Base-by-base conservation (phyloP, 2,888 invertebrate genomes). In the Dicyrtoma fusca region DNA sequence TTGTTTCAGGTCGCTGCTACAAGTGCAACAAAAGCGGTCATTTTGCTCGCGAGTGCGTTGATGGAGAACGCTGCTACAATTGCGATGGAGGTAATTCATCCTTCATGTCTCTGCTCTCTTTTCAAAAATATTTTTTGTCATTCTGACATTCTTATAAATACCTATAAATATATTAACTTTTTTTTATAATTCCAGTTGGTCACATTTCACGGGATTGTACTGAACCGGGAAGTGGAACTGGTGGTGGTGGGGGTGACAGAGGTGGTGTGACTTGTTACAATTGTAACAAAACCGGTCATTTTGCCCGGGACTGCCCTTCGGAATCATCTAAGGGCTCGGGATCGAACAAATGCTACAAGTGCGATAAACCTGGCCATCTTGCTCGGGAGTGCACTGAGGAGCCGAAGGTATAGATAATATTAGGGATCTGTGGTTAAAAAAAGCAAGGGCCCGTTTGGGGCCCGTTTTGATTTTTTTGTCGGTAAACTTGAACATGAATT, bases 231-330 rank as follows among this genome's bases (percentile, higher is more conserved):
- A 47, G 23, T 21, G 71, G 66, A n/a, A 47, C 21, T 26, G 51
- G 3, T 23, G 66, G 66, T 10, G 53, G 51, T 25, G 42, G 62
- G 17, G 71, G 53, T 42, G 64, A 55, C 5, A 62, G 62, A 10
- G 59, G 70, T 14, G 59, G 55, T 17, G 68, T 23, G 3, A 64
- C 64, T 49, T 72, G 72, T 21, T 72, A 72, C 47, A 65, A 68
- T 65, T 72, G 72, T 45, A 65, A 72, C 66, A 63, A 72, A 44
- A 47, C 72, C 10, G 72, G 72, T 26, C 72, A 72, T 45, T 72
- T 72, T 66, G 72, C 72, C 21, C 65, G 72, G n/a, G 72, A 72
- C 23, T 72, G 72, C 42, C 82, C 83, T 61, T 70, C 26, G 8
- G 53, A 53, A 1, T 53, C 53, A 55, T 10, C 10, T 21, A 2